Conservation (phyloP, 2,888 invertebrate genomes). For the Drosophila maculinotata region DNA sequence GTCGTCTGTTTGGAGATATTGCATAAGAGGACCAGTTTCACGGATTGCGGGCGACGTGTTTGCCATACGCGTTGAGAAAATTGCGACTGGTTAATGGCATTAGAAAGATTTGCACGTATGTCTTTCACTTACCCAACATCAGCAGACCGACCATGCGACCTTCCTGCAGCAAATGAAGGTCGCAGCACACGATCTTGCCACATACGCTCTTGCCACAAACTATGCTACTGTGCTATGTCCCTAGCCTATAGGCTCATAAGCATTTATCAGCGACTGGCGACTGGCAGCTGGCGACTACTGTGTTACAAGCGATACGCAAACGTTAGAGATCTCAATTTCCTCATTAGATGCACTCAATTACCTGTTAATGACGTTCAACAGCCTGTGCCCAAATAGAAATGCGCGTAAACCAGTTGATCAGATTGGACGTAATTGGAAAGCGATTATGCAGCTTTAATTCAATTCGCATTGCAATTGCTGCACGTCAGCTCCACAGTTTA, state of each 20-base stretch:
- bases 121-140: conserved; percentile 50
- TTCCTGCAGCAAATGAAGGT: conserved; percentile 48
- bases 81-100: conserved; percentile 27
- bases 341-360: conserved; percentile 76
- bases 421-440: conserved; percentile 71
- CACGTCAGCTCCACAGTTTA: conserved; percentile 11
- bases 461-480: conserved; percentile 38
- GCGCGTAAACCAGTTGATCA: conserved; percentile 65
- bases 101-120: conserved; percentile 44
- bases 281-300: conserved; percentile 2
- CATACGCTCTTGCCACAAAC: conserved; percentile 1
- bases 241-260: conserved; percentile 10
- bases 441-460: conserved; percentile 73
- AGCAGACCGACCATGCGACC: too few species aligned
- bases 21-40: conserved; percentile 64
- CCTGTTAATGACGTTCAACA: conserved; percentile 42
- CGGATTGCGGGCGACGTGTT: conserved; percentile 13
- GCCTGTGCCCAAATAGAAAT: conserved; percentile 62
- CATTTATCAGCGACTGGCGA: not conserved
- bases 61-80: conserved; percentile 1
- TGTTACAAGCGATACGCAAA: conserved; percentile 1
- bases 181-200: conserved; percentile 12
- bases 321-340: conserved; percentile 61
- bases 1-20: conserved; percentile 31
- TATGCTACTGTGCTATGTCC: conserved; percentile 53